Conservation (phyloP, 2,113 vertebrate species). For the Ailurus styani region DNA sequence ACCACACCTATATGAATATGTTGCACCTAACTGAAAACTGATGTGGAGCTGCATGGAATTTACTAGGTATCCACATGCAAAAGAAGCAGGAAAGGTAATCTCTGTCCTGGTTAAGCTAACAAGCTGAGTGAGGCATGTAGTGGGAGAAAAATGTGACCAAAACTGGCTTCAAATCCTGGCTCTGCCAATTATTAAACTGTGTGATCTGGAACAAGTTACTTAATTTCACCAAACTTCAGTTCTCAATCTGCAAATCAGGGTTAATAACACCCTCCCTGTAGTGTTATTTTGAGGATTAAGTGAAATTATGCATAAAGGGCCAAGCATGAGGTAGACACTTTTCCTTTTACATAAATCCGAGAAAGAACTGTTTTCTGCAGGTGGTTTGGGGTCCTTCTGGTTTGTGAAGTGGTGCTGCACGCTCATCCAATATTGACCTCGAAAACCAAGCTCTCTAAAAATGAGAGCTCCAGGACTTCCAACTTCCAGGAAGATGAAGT, state of each 20-base stretch:
- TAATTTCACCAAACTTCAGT: constrained; percentile 21
- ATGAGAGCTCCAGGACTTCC: not conserved
- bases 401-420: not conserved
- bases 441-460: constrained; percentile 10
- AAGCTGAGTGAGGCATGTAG: not conserved
- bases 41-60: not conserved
- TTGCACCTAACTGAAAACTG: not conserved
- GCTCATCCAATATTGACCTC: constrained; percentile 12
- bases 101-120: not conserved
- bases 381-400: not conserved
- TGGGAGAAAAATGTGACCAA: not conserved
- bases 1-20: not conserved
- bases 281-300: constrained; percentile 45
- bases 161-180: not conserved
- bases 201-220: constrained; percentile 20
- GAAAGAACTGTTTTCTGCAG: constrained; percentile 45
- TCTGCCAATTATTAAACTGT: not conserved
- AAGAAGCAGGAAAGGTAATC: not conserved
- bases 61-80: not conserved
- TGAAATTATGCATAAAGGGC: constrained; percentile 43
- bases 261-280: not conserved
- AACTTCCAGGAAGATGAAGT: not conserved
- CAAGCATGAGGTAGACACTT: constrained; percentile 3
- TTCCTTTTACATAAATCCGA: constrained; percentile 18
- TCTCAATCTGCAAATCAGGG: constrained; percentile 10